These are phyloP conservation scores for Diphyllodes magnificus DNA, from an alignment of 2,113 vertebrate genomes.

Conservation along the genomic window DNA sequence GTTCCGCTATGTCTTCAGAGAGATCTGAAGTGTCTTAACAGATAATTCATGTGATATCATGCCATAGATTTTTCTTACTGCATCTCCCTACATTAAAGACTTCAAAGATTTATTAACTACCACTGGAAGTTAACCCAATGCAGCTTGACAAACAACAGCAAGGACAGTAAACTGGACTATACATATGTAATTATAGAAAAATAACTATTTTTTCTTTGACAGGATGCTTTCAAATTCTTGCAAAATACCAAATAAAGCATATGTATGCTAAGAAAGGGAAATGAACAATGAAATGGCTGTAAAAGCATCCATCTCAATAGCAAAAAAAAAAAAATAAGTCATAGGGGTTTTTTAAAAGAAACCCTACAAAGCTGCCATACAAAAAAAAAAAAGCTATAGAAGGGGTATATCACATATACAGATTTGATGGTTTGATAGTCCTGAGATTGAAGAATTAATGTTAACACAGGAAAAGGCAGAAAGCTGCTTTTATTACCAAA, in stretches of 20 bases:
- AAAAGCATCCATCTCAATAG: background rate
- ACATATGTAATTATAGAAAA: background rate
- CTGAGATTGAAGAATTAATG: background rate
- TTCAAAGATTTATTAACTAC: background rate
- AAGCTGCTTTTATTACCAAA: background rate
- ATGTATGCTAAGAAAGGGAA: background rate
- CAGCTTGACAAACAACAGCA: background rate
- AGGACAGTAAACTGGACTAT: background rate
- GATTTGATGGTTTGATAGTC: background rate
- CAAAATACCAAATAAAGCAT: background rate
- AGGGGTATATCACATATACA: background rate
- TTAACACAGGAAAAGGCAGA: background rate
- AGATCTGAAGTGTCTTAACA: background rate
- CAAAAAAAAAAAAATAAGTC: too few relatives aligned
- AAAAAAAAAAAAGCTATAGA: background rate
- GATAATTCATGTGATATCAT: background rate
- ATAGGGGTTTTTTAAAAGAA: background rate
- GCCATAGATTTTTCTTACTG: background rate
- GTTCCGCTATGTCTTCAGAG: background rate
- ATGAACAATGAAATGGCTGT: background rate
- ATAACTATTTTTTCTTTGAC: background rate
- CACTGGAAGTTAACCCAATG: background rate
- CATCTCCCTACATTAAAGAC: background rate
- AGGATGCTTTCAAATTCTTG: background rate
- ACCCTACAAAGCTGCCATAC: background rate